Base-by-base conservation (phyloP, 1,140 invertebrate genomes). In the Temnothorax longispinosus region DNA sequence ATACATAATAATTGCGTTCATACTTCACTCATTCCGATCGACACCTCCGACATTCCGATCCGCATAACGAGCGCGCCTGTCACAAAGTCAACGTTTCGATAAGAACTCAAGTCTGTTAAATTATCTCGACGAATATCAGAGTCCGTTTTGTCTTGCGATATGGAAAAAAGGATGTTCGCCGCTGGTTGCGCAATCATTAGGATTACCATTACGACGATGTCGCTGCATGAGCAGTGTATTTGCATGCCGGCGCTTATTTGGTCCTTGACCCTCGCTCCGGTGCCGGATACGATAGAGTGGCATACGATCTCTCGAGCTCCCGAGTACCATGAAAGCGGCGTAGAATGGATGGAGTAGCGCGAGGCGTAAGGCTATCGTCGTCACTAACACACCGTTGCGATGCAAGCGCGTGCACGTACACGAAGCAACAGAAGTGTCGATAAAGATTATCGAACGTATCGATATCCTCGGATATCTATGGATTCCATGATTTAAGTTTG, bases 391-490 rank as follows among this genome's bases (percentile, higher is more conserved):
- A 54, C 32, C 35, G 21, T 50, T 13, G 5, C 80, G 64, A 88
- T 38, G 10, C 71, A 74, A 5, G 41, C 54, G 72, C 35, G 50
- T 87, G 67, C 89, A 41, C 41, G 64, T 50, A 54, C 64, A 38
- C 77, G 54, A 44, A 11, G 35, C 21, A 27, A 15, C 8, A 32
- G 21, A 74, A 72, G 41, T 65, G 47, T 71, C 67, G 84, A 81
- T 85, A 87, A 21, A 52, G 86, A 67, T 87, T 89, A 89, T 87
- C 88, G 78, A 52, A 18, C 52, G 56, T 27, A 77, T 90, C 87
- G 27, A 27, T 27, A 27, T 27, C 44, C 35, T 76, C 41, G 27
- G 27, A 27, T 27, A 27, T 27, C 27, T 27, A 27, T 41, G 56
- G 58, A 82, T 56, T 62, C 54, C 18, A 15, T 60, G 54, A 85